phyloP scores from a whole-genome alignment of 2,113 vertebrate species.

The Heptranchias perlo region DNA sequence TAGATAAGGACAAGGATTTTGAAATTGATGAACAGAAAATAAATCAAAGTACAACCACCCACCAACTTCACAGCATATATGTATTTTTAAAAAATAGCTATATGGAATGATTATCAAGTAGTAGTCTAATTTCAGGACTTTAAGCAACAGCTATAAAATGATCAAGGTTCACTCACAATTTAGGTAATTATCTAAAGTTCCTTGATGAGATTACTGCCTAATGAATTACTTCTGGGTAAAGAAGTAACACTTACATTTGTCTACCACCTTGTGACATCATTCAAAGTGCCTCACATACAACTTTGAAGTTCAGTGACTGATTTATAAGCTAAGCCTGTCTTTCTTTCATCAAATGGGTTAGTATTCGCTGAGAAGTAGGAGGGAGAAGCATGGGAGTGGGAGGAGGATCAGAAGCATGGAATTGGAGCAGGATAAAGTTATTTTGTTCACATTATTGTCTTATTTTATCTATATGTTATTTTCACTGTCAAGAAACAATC shows the following conservation, averaged over 20 bases:
- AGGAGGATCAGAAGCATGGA: background rate
- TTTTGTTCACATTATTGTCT: background rate
- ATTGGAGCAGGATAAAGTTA: background rate
- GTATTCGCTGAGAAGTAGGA: background rate
- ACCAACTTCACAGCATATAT: background rate
- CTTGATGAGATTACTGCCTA: too few species aligned
- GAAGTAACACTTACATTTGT: background rate
- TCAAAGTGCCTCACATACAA: background rate
- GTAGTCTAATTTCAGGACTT: background rate
- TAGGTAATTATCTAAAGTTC: too few species aligned
- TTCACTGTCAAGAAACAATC: background rate
- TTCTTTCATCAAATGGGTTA: background rate
- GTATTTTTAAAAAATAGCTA: background rate
- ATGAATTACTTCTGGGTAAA: background rate
- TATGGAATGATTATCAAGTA: background rate
- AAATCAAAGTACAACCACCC: background rate
- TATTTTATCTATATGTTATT: background rate
- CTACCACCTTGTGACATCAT: background rate
- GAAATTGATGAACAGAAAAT: background rate
- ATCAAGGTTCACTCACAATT: background rate
- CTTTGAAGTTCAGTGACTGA: background rate
- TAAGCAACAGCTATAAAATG: background rate
- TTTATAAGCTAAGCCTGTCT: background rate
- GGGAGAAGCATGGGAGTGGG: background rate
- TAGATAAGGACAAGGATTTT: background rate